phyloP scores from a whole-genome alignment of 2,888 invertebrate species.

The Caenorhabditis plicata region DNA sequence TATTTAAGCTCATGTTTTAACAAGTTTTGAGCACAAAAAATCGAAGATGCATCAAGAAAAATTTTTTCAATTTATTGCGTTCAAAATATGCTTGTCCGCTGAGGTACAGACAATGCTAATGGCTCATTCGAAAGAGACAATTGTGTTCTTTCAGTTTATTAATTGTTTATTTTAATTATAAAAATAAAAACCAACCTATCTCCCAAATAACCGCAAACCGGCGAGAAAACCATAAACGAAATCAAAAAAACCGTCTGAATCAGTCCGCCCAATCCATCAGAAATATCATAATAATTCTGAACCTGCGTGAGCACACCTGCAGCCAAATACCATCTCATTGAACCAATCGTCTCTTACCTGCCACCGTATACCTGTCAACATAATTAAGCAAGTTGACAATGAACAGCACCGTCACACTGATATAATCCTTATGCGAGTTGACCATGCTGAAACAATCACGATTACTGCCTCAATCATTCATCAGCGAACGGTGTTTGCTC shows the following conservation, averaged over 20 bases:
- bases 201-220: conserved; percentile 93
- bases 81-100: too few relatives aligned
- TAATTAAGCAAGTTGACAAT: conserved; percentile 96
- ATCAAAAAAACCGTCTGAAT: conserved; percentile 91
- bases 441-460: too few relatives aligned
- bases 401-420: conserved; percentile 69
- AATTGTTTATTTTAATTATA: neutral
- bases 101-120: too few relatives aligned
- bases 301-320: conserved; percentile 84
- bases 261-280: conserved; percentile 82
- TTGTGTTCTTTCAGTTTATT: neutral
- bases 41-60: too few relatives aligned
- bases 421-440: conserved; percentile 37
- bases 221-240: conserved; percentile 96
- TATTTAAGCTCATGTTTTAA: too few relatives aligned
- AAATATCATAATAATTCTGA: conserved; percentile 76
- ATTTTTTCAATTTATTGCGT: too few relatives aligned
- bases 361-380: conserved; percentile 95
- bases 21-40: too few relatives aligned
- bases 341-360: conserved; percentile 72
- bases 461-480: too few relatives aligned
- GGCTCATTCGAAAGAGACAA: too few relatives aligned
- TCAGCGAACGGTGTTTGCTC: too few relatives aligned
- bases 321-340: conserved; percentile 11
- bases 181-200: conserved; percentile 78